Conservation (phyloP, 2,888 invertebrate species). For the Epirrhoe tristata region DNA sequence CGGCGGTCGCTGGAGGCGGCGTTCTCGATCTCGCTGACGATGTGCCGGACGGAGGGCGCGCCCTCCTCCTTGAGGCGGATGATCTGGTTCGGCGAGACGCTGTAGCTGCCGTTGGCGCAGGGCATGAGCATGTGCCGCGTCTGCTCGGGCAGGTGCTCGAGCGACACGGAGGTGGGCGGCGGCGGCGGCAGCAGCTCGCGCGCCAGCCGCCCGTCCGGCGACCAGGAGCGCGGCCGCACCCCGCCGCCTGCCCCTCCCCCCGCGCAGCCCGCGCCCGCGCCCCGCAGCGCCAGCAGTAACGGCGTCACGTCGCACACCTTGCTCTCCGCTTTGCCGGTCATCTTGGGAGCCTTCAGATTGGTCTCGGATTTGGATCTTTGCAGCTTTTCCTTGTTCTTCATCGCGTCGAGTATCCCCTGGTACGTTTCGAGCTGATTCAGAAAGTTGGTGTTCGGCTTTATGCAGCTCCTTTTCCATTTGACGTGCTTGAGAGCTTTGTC, state of each 20-base stretch:
- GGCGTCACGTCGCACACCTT: slow-evolving; percentile 87
- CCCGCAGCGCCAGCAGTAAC: slow-evolving; percentile 84
- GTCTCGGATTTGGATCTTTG: slow-evolving; percentile 97
- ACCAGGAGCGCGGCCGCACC: slow-evolving; percentile 90
- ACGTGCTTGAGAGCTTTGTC: slow-evolving; percentile 95
- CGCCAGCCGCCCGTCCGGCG: slow-evolving; percentile 88
- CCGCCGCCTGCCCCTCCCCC: slow-evolving; percentile 49
- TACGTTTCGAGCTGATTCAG: slow-evolving; percentile 97
- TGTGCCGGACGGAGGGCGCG: slow-evolving; percentile 88
- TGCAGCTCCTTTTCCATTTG: slow-evolving; percentile 95
- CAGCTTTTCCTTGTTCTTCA: slow-evolving; percentile 96
- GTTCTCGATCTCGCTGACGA: slow-evolving; percentile 90
- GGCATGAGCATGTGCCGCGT: slow-evolving; percentile 93
- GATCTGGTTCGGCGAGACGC: slow-evolving; percentile 96
- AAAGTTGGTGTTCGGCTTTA: slow-evolving; percentile 98
- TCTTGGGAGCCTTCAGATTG: slow-evolving; percentile 91
- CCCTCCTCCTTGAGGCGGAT: slow-evolving; percentile 90
- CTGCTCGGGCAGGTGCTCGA: slow-evolving; percentile 87
- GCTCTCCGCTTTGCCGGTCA: slow-evolving; percentile 83
- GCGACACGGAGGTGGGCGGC: slow-evolving; percentile 88
- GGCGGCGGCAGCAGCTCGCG: slow-evolving; percentile 85
- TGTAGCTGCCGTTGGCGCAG: slow-evolving; percentile 94
- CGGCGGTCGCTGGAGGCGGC: slow-evolving; percentile 69
- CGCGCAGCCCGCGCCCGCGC: slow-evolving; percentile 56
- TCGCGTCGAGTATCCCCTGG: slow-evolving; percentile 97